Evolutionary conservation across 2,113 vertebrate genomes (phyloP).

Genomic region (Heterocephalus glaber): DNA sequence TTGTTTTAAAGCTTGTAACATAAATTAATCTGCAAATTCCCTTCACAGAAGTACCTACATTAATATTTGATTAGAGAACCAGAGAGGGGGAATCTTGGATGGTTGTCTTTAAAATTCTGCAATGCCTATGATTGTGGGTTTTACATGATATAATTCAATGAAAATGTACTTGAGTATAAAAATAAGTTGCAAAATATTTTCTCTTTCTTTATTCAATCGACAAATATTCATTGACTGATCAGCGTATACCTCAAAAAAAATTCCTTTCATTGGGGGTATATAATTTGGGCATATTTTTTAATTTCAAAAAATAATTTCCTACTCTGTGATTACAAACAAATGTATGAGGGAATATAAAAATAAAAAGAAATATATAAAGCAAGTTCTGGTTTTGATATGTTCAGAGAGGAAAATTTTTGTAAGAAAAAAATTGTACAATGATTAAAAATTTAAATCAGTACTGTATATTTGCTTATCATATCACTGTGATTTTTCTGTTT

Average conservation of each 20-base stretch:
- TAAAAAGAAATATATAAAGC: background rate
- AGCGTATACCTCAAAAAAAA: background rate
- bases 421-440: background rate
- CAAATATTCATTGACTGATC: background rate
- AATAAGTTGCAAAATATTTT: background rate
- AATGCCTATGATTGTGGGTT: background rate
- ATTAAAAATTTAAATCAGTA: constrained; percentile 54
- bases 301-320: background rate
- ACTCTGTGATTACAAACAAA: background rate
- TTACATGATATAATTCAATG: background rate
- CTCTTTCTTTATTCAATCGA: background rate
- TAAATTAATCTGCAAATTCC: background rate
- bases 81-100: background rate
- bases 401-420: background rate
- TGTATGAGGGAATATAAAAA: background rate
- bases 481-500: constrained; percentile 16
- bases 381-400: background rate
- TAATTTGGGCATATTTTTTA: background rate
- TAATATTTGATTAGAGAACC: background rate
- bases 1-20: background rate
- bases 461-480: constrained; percentile 24
- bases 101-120: background rate
- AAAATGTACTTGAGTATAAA: background rate
- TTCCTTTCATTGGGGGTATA: background rate
- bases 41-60: background rate